Evolutionary conservation across 2,797 vertebrate species (phyloP).

Genomic region (Oreonectes daqikongensis): DNA sequence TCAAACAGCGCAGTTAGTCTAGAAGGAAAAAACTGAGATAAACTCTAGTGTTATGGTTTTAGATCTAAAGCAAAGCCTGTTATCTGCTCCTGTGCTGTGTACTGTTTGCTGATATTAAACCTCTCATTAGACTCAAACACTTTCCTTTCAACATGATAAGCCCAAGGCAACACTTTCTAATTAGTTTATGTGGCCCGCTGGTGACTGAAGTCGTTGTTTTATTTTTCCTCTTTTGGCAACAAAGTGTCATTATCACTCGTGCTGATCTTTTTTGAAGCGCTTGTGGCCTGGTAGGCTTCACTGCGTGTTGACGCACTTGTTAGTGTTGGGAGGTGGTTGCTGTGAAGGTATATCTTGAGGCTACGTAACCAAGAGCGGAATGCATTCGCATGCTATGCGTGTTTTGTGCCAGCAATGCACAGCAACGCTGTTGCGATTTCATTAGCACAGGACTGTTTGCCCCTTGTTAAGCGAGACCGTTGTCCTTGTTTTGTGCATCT

Average conservation of each 20-base stretch:
- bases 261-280: slow-evolving; percentile 50
- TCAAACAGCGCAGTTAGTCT: slow-evolving; percentile 30
- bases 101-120: slow-evolving; percentile 60
- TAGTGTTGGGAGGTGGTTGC: slow-evolving; percentile 42
- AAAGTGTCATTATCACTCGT: slow-evolving; percentile 55
- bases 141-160: slow-evolving; percentile 58
- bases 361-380: slow-evolving; percentile 20
- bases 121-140: slow-evolving; percentile 59
- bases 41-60: slow-evolving; percentile 36
- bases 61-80: slow-evolving; percentile 58
- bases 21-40: slow-evolving; percentile 37
- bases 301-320: slow-evolving; percentile 54
- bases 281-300: slow-evolving; percentile 40
- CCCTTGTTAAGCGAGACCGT: neutral
- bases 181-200: slow-evolving; percentile 62
- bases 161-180: slow-evolving; percentile 62
- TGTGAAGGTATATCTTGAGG: slow-evolving; percentile 42
- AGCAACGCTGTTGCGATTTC: slow-evolving; percentile 1
- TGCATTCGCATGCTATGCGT: neutral
- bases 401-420: neutral
- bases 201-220: slow-evolving; percentile 58
- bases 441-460: slow-evolving; percentile 26
- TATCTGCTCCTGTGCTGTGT: slow-evolving; percentile 43
- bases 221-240: slow-evolving; percentile 46
- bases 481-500: neutral